These are phyloP conservation scores for Aphelenchoides avenae DNA, from an alignment of 1,140 invertebrate genomes.

Conservation along the genomic window DNA sequence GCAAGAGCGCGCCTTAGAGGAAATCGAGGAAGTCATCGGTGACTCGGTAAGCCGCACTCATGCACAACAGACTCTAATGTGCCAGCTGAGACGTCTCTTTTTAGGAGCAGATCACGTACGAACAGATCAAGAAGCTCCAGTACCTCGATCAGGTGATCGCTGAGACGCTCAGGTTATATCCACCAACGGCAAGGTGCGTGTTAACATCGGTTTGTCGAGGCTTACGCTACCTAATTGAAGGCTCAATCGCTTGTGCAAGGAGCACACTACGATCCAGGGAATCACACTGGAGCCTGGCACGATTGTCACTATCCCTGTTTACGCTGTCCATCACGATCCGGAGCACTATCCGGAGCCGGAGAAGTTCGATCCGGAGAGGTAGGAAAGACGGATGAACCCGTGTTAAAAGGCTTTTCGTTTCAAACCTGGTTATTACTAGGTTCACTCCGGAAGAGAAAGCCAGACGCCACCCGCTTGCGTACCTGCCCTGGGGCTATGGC, in stretches of 20 bases:
- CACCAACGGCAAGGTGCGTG: conserved; percentile 18
- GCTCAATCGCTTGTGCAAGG: conserved; percentile 13
- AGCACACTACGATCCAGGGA: conserved; percentile 9
- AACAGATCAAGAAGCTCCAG: conserved; percentile 15
- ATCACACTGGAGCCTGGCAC: conserved; percentile 17
- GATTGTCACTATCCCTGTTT: conserved; percentile 15
- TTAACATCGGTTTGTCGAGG: no score
- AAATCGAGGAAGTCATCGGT: conserved; percentile 23
- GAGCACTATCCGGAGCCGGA: conserved; percentile 23
- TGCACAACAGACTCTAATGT: no score
- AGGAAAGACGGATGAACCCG: no score
- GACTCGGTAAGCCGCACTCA: conserved; percentile 4
- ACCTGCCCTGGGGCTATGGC: conserved; percentile 64
- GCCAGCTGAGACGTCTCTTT: no score
- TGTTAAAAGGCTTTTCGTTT: no score
- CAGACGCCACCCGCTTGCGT: conserved; percentile 54
- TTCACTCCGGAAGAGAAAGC: conserved; percentile 21
- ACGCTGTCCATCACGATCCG: conserved; percentile 19
- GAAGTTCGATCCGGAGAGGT: conserved; percentile 29
- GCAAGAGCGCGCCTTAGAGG: conserved; percentile 40
- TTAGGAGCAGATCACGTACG: conserved; percentile 22
- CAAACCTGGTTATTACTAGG: no score
- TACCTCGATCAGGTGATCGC: conserved; percentile 26
- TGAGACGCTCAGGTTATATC: conserved; percentile 24
- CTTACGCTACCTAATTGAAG: no score